Percentiles rank a stretch among this genome's conserved stretches.
phyloP scores from a whole-genome alignment of 2,113 vertebrate species.

The Chamaea fasciata region DNA sequence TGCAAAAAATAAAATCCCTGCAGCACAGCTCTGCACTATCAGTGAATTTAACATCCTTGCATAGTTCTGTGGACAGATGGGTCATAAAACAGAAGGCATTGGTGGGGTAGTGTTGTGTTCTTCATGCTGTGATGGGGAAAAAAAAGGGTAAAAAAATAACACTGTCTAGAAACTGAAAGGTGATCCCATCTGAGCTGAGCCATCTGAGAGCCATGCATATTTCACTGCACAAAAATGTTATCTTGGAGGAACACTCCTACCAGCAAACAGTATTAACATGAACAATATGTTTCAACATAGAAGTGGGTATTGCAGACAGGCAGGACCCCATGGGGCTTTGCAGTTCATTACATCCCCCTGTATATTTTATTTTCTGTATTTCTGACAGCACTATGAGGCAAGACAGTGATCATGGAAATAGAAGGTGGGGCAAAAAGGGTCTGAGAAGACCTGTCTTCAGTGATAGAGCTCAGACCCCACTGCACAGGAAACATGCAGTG shows the following conservation, averaged over 20 bases:
- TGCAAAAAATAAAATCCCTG: not conserved
- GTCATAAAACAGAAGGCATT: not conserved
- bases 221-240: constrained; percentile 16
- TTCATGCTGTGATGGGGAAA: not conserved
- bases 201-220: not conserved
- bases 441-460: not conserved
- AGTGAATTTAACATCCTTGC: not conserved
- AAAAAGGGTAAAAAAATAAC: not conserved
- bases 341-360: not conserved
- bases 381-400: not conserved
- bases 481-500: not conserved
- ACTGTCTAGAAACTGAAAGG: constrained; percentile 17
- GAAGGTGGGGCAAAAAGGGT: not conserved
- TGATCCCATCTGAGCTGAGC: not conserved
- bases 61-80: not conserved
- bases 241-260: constrained; percentile 11
- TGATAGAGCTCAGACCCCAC: not conserved
- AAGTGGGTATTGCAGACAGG: not conserved
- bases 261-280: constrained; percentile 18
- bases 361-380: not conserved
- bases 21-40: not conserved
- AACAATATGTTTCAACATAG: not conserved
- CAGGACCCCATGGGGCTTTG: not conserved
- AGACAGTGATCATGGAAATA: not conserved
- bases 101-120: not conserved